phyloP scores from a whole-genome alignment of 2,797 vertebrate species.

The Macroramphosus scolopax region DNA sequence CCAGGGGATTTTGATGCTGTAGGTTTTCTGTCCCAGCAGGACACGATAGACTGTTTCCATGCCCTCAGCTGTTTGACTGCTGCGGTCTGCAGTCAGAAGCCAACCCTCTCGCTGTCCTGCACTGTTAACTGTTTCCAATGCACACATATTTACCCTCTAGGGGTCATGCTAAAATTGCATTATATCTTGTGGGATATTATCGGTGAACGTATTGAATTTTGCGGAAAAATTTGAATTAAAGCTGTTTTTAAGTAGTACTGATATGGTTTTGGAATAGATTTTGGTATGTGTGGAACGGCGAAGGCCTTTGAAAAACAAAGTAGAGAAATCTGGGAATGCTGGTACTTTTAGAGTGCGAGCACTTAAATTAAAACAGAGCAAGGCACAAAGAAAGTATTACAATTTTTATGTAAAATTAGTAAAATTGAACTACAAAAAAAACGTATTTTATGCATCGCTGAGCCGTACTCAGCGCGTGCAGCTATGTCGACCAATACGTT shows the following conservation, averaged over 20 bases:
- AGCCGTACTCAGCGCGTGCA: no score
- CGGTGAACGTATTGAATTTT: conserved; percentile 5
- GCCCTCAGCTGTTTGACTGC: conserved; percentile 45
- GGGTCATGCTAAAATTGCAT: conserved; percentile 21
- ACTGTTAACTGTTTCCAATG: conserved; percentile 15
- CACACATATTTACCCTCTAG: conserved; percentile 21
- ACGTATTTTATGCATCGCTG: no score
- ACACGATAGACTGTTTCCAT: conserved; percentile 41
- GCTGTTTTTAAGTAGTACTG: not conserved
- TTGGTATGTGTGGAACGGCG: no score
- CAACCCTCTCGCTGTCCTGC: conserved; percentile 31
- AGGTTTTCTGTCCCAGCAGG: conserved; percentile 2
- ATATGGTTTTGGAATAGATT: conserved; percentile 7
- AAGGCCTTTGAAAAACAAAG: no score
- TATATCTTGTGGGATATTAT: conserved; percentile 16
- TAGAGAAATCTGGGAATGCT: no score
- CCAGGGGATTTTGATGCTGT: not conserved
- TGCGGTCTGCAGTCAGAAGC: conserved; percentile 34
- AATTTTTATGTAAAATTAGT: no score
- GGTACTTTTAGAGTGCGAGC: no score
- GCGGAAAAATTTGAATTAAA: conserved; percentile 13
- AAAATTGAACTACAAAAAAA: no score
- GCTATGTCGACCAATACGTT: not conserved
- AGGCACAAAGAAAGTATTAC: not conserved
- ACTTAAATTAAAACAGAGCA: not conserved